Percentiles rank a stretch among this genome's conserved stretches.
Evolutionary conservation across 2,113 vertebrate genomes (phyloP).

Genomic region (Lasiurus cinereus): DNA sequence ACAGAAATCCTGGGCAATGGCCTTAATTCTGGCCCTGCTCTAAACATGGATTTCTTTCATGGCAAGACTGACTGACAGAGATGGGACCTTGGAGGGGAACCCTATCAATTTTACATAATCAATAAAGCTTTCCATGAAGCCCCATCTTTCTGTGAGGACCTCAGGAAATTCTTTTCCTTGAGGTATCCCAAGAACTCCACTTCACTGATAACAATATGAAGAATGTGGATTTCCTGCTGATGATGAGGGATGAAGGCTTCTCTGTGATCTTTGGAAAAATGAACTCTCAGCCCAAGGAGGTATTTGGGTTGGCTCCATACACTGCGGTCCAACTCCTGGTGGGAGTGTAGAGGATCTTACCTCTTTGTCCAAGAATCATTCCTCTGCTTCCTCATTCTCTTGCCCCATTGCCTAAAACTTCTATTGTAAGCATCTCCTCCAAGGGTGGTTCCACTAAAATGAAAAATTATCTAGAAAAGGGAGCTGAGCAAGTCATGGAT

Average conservation of each 20-base stretch:
- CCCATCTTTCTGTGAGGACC: too few species aligned
- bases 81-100: too few species aligned
- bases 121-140: too few species aligned
- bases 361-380: not conserved
- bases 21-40: too few species aligned
- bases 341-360: not conserved
- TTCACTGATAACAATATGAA: not conserved
- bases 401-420: not conserved
- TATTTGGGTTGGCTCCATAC: not conserved
- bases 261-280: not conserved
- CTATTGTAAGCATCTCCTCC: not conserved
- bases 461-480: not conserved
- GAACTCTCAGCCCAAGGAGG: not conserved
- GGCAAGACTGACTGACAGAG: too few species aligned
- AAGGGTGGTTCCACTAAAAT: not conserved
- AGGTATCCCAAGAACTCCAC: too few species aligned
- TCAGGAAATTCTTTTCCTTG: too few species aligned
- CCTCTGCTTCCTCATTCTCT: not conserved
- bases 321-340: not conserved
- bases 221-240: not conserved
- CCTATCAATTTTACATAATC: too few species aligned
- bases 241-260: not conserved
- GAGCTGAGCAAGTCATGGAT: not conserved
- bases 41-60: too few species aligned
- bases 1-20: too few species aligned